A percentile compares a stretch with the other conserved stretches of the same genome.
phyloP scores from a whole-genome alignment of 2,888 invertebrate species.

The Cactoblastis cactorum region DNA sequence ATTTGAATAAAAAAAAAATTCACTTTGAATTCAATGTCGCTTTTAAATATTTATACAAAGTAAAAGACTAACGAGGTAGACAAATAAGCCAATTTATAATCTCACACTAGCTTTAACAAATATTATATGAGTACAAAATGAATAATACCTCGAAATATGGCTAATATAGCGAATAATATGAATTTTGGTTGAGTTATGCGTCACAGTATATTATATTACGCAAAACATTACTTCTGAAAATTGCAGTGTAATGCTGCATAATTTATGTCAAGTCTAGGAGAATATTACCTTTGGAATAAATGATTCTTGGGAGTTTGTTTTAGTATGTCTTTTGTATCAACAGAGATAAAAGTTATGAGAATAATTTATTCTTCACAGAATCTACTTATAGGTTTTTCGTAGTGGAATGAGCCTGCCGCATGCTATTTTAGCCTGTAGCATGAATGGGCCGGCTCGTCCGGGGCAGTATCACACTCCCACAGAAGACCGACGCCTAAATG shows the following conservation, averaged over 20 bases:
- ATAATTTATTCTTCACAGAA: no score
- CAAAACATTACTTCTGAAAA: constrained; percentile 41
- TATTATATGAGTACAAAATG: constrained; percentile 15
- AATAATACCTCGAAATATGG: constrained; percentile 30
- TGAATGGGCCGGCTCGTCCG: no score
- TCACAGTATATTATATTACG: constrained; percentile 15
- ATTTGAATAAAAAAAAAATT: no score
- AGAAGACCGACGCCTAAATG: no score
- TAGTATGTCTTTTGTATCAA: neutral
- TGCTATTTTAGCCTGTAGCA: no score
- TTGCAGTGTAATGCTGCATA: constrained; percentile 41
- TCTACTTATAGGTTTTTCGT: no score
- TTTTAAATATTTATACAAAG: no score
- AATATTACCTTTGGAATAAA: constrained; percentile 16
- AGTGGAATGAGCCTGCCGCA: no score
- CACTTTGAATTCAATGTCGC: no score
- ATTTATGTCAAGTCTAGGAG: constrained; percentile 23
- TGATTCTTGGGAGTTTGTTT: constrained; percentile 4
- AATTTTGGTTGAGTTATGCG: constrained; percentile 30
- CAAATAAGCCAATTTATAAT: constrained; percentile 7
- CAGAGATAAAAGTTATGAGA: no score
- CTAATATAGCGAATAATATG: constrained; percentile 28
- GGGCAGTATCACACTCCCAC: no score
- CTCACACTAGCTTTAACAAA: constrained; percentile 6
- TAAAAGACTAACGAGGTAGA: neutral